These are phyloP conservation scores for Metellina segmentata DNA, from an alignment of 2,888 invertebrate species.

Conservation along the genomic window DNA sequence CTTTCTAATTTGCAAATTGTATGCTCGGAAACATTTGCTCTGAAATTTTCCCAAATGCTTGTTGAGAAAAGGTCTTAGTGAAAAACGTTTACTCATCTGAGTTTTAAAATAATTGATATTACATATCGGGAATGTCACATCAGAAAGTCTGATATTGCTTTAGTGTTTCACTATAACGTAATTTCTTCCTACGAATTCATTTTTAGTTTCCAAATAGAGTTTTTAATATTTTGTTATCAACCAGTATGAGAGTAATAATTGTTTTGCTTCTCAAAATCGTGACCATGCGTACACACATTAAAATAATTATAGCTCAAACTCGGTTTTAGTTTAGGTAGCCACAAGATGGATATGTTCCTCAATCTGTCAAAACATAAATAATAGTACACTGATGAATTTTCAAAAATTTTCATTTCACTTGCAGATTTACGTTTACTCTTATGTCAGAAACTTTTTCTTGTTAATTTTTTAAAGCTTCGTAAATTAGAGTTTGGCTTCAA, in stretches of 20 bases:
- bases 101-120: constrained; percentile 4
- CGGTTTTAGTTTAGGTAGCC: constrained; percentile 8
- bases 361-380: constrained; percentile 41
- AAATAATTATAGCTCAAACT: constrained; percentile 27
- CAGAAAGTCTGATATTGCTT: constrained; percentile 29
- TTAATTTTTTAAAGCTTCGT: constrained; percentile 12
- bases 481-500: constrained; percentile 62
- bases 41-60: neutral
- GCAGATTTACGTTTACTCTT: constrained; percentile 32
- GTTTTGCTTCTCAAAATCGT: neutral
- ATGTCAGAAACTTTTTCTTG: constrained; percentile 9
- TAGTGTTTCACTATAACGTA: neutral
- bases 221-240: constrained; percentile 10
- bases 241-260: neutral
- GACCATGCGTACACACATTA: constrained; percentile 8
- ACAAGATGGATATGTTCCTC: constrained; percentile 41
- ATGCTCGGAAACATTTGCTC: neutral
- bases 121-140: neutral
- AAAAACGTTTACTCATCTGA: neutral
- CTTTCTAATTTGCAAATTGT: constrained; percentile 5
- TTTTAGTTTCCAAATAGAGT: neutral
- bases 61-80: neutral
- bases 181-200: constrained; percentile 19
- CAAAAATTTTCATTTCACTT: constrained; percentile 26
- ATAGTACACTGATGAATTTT: constrained; percentile 25